A percentile compares a stretch with the other conserved stretches of the same genome.
These are phyloP conservation scores for Protonibea diacanthus DNA, from an alignment of 2,797 vertebrate genomes.

Conservation along the genomic window DNA sequence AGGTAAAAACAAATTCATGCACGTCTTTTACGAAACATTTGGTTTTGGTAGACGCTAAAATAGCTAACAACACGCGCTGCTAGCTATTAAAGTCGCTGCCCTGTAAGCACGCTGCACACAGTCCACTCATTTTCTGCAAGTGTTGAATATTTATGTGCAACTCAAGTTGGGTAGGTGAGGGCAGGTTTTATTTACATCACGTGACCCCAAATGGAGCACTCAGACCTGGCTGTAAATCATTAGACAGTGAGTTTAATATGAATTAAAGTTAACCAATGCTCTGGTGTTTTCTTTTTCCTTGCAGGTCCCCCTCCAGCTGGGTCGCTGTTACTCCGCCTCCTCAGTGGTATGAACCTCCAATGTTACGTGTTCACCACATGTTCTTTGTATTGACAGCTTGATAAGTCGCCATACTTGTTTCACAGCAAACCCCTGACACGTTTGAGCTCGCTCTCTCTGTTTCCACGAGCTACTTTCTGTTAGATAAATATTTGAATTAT, in stretches of 20 bases:
- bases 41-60: not conserved
- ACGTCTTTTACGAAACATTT: not conserved
- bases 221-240: not conserved
- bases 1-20: conserved; percentile 51
- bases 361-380: not conserved
- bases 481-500: not conserved
- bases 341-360: conserved; percentile 82
- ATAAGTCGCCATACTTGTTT: not conserved
- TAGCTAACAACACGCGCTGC: conserved; percentile 49
- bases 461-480: not conserved
- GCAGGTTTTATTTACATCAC: conserved; percentile 9
- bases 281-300: conserved; percentile 37
- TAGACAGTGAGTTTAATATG: not conserved
- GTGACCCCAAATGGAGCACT: not conserved
- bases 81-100: conserved; percentile 53
- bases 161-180: not conserved
- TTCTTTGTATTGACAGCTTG: too few relatives aligned
- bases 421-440: too few relatives aligned
- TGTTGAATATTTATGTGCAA: not conserved
- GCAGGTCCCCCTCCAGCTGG: conserved; percentile 82
- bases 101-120: conserved; percentile 34
- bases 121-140: not conserved
- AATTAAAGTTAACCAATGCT: conserved; percentile 5
- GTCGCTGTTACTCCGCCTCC: conserved; percentile 83
- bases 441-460: too few relatives aligned